Conservation (phyloP, 2,888 invertebrate species). For the Oxystoma pomonae region DNA sequence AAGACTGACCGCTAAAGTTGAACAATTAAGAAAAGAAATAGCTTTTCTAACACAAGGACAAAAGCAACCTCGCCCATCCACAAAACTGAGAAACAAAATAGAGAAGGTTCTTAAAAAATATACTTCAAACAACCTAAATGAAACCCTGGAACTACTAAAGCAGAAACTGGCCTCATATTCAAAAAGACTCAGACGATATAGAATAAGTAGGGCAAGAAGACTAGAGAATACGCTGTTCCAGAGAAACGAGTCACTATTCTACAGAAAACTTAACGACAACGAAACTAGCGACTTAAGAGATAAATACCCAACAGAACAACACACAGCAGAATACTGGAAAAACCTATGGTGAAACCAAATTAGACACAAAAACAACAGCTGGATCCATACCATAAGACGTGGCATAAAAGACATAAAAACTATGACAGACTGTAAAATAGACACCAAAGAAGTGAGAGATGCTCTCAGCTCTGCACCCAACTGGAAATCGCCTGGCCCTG, state of each 20-base stretch:
- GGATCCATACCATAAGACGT: not conserved
- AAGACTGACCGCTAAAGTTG: not conserved
- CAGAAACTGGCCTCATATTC: not conserved
- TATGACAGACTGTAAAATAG: not conserved
- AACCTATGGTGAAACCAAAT: no score
- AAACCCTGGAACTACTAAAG: not conserved
- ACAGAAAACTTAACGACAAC: not conserved
- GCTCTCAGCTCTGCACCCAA: not conserved
- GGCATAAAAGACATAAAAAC: not conserved
- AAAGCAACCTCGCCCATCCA: not conserved
- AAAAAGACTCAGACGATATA: not conserved
- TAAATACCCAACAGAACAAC: not conserved
- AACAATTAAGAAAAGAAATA: not conserved
- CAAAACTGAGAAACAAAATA: not conserved
- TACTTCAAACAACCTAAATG: not conserved
- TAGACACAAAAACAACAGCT: not conserved
- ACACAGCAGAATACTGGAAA: not conserved
- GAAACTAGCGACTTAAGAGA: not conserved
- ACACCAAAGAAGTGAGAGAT: not conserved
- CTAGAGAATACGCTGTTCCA: not conserved
- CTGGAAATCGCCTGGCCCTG: constrained; percentile 1
- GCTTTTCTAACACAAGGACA: not conserved
- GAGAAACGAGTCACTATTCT: not conserved
- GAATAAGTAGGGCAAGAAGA: not conserved
- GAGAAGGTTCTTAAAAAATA: not conserved